Percentiles rank a stretch among this genome's conserved stretches.
These are phyloP conservation scores for Fulica atra DNA, from an alignment of 2,113 vertebrate species.

Conservation along the genomic window DNA sequence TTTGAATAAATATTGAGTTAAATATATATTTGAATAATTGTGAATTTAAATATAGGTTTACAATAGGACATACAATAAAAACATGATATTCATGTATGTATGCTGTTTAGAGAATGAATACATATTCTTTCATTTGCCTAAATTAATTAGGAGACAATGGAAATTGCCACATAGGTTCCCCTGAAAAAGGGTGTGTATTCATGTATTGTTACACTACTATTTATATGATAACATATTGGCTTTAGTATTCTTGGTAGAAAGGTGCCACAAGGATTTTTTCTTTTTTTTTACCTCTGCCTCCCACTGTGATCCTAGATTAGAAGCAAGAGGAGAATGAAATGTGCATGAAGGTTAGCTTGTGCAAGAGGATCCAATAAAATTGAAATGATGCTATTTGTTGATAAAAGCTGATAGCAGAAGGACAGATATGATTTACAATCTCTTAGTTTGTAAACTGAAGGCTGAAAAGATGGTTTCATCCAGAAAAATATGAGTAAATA, in stretches of 20 bases:
- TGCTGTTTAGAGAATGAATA: neutral
- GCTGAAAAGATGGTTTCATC: neutral
- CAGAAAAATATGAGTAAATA: neutral
- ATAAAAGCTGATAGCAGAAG: neutral
- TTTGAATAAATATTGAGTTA: neutral
- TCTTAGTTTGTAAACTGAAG: neutral
- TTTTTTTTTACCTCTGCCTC: neutral
- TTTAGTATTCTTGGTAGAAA: neutral
- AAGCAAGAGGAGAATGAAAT: neutral
- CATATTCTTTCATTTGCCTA: neutral
- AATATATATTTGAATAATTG: neutral
- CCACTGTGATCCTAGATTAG: neutral
- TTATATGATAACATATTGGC: neutral
- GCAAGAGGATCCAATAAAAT: neutral
- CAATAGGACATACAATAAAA: neutral
- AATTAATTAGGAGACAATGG: neutral
- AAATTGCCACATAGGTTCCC: neutral
- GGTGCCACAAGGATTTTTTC: neutral
- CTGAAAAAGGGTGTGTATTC: neutral
- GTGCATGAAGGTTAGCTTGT: neutral
- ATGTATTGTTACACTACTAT: neutral
- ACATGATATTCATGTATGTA: accelerated
- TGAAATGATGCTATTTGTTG: neutral
- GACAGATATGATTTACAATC: neutral
- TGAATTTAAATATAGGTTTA: neutral